These are phyloP conservation scores for Mythimna ferrago DNA, from an alignment of 2,888 invertebrate species.

Conservation along the genomic window DNA sequence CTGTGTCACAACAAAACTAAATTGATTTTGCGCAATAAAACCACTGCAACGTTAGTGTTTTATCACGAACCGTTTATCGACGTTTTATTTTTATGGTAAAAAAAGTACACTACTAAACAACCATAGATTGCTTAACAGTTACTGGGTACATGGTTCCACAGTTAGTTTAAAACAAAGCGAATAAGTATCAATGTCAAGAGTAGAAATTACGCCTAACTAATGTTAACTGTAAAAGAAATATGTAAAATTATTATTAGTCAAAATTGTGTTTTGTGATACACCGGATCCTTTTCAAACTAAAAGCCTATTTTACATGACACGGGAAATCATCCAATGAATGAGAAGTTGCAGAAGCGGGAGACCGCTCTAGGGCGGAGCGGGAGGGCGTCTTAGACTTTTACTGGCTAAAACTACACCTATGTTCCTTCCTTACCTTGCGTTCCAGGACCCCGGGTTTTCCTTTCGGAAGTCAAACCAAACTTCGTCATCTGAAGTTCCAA, in stretches of 20 bases:
- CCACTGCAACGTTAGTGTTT: constrained; percentile 12
- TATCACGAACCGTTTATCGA: constrained; percentile 44
- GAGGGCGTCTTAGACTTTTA: no score
- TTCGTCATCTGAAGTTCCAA: no score
- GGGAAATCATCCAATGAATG: no score
- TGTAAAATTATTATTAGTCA: neutral
- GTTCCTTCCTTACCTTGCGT: no score
- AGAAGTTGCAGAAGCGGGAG: no score
- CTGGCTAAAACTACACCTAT: no score
- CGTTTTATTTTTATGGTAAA: constrained; percentile 30
- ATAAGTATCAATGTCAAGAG: neutral
- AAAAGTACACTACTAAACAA: constrained; percentile 3
- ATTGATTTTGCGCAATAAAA: constrained; percentile 32
- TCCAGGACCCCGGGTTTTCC: no score
- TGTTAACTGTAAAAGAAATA: neutral
- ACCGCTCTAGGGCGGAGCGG: no score
- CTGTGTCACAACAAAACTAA: constrained; percentile 7
- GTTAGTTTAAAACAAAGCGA: neutral
- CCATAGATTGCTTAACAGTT: constrained; percentile 29
- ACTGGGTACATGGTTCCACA: neutral
- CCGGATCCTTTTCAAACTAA: neutral
- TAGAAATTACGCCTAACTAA: neutral
- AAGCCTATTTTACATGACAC: no score
- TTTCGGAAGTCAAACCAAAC: no score
- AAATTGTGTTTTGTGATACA: neutral